Conservation (phyloP, 2,888 invertebrate species). For the Himalopsyche japonica region DNA sequence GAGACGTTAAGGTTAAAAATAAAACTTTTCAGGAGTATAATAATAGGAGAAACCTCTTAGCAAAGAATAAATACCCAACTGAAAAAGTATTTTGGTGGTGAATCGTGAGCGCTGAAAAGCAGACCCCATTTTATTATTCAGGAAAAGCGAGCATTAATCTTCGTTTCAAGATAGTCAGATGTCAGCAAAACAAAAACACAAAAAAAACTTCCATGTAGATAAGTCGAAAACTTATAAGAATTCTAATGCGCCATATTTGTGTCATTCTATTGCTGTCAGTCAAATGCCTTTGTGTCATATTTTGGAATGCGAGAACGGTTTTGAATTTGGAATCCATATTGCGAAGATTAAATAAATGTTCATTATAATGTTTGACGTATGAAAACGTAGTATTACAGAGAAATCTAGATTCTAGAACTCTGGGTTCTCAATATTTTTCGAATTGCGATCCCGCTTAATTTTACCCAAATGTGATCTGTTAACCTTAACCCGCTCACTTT, state of each 20-base stretch:
- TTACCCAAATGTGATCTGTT: too few relatives aligned
- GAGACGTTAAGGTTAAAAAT: background rate
- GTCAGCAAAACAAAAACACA: background rate
- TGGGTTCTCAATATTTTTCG: too few relatives aligned
- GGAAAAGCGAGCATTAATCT: background rate
- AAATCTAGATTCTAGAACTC: too few relatives aligned
- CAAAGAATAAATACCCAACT: background rate
- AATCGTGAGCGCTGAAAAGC: background rate
- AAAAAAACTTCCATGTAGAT: background rate
- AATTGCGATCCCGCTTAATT: too few relatives aligned
- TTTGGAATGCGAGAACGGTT: background rate
- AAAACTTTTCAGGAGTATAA: background rate
- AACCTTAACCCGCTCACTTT: too few relatives aligned
- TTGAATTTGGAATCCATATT: background rate
- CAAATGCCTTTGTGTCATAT: background rate
- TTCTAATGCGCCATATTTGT: background rate
- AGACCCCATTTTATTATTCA: background rate
- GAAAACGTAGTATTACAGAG: too few relatives aligned
- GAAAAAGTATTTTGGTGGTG: background rate
- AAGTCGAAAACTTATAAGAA: background rate
- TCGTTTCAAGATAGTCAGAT: background rate
- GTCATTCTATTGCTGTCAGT: background rate
- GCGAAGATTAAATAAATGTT: too few relatives aligned
- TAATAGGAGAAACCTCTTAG: background rate
- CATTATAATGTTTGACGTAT: too few relatives aligned